Evolutionary conservation across 2,797 vertebrate species (phyloP), one percentile per base, ranked within the genome.

Genomic region (Channallabes apus): DNA sequence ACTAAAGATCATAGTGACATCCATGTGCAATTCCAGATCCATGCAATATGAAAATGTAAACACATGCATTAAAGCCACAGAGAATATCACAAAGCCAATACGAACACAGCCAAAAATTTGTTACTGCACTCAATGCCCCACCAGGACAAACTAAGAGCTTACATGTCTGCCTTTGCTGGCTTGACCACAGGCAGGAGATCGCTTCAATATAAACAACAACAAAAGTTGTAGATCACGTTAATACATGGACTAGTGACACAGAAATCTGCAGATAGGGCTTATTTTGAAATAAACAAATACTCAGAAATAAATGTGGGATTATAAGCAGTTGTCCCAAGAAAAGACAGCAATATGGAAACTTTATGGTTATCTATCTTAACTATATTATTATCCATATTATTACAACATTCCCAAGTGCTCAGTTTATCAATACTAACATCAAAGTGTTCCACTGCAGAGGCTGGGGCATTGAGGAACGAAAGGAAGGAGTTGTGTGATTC

Each of bases 401-500:
- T 38, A 77, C 38, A 22, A 35, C 20, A 83, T 72, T 54, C 68
- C n/a, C 62, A 71, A 68, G 20, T 77, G 41, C 11, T n/a, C n/a
- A 68, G 58, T 56, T 62, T 54, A 83, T 79, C 20, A 71, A 27
- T 86, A 97, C 97, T 96, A 94, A 99, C 98, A 95, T 99, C 98
- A 89, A 98, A 97, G 93, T 97, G 98, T 94, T 99, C 98, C 88
- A 98, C 94, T 85, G 96, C 95, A 86, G 98, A 98, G 94, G 97
- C 96, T 92, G 98, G 98, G 88, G 97, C 96, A 89, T 98, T 99
- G 93, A 99, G 97, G 93, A 99, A 99, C 93, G 98, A 97, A 94
- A 99, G 92, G 95, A 99, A 98, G 94, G 98, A 99, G 96, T 97
- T 98, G 95, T 99, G 98, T 93, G 98, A 98, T 94, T 98, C 97